phyloP scores from a whole-genome alignment of 2,113 vertebrate genomes.

The Peromyscus californicus region DNA sequence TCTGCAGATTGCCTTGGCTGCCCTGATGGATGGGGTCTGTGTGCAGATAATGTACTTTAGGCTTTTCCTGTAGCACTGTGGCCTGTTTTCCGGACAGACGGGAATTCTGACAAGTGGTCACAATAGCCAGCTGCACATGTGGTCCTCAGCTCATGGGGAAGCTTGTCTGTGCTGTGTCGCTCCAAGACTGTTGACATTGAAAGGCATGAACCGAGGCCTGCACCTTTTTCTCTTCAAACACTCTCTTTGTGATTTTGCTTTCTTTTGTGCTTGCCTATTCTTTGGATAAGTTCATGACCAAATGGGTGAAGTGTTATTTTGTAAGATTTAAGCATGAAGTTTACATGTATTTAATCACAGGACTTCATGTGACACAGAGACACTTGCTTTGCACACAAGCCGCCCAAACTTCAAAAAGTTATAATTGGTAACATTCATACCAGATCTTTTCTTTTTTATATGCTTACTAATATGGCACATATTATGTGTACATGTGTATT shows the following conservation, averaged over 20 bases:
- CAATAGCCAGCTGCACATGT: background rate
- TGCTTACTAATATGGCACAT: background rate
- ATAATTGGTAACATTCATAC: too few species aligned
- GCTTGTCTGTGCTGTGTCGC: background rate
- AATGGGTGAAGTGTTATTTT: background rate
- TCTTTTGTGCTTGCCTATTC: background rate
- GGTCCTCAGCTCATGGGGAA: background rate
- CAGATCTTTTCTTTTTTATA: background rate
- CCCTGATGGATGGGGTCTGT: background rate
- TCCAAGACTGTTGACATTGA: too few species aligned
- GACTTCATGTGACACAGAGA: background rate
- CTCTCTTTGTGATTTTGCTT: background rate
- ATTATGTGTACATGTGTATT: background rate
- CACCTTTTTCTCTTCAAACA: background rate
- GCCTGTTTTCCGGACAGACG: background rate
- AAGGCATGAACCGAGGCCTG: background rate
- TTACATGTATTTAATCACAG: constrained; percentile 18
- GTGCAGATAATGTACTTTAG: background rate
- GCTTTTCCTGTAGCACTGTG: background rate
- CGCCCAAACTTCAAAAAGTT: background rate
- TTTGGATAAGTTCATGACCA: background rate
- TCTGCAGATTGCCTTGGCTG: background rate
- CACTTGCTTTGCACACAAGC: background rate
- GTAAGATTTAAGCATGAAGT: background rate
- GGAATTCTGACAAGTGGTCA: background rate